phyloP scores from a whole-genome alignment of 2,888 invertebrate genomes.

The Platynereis dumerilii region DNA sequence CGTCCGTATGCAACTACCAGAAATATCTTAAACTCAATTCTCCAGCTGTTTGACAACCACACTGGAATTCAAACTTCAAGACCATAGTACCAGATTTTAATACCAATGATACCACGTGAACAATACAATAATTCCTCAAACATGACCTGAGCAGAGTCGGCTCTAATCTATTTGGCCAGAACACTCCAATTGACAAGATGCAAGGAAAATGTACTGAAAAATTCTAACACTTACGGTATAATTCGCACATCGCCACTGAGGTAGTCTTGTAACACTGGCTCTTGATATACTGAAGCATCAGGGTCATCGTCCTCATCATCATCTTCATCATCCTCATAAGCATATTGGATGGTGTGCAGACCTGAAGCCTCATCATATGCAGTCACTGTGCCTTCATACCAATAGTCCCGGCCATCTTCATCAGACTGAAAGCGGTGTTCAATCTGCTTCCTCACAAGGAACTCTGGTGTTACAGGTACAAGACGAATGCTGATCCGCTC shows the following conservation, averaged over 20 bases:
- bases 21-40: no score
- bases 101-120: no score
- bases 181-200: no score
- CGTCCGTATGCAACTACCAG: no score
- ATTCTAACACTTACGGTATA: no score
- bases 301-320: constrained; percentile 12
- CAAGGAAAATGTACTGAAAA: no score
- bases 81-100: no score
- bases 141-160: no score
- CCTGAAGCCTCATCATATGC: not conserved
- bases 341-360: not conserved
- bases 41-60: no score
- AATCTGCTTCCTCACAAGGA: not conserved
- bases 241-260: not conserved
- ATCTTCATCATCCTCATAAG: not conserved
- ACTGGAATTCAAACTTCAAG: no score
- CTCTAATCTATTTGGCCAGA: no score
- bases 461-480: not conserved
- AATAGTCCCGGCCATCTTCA: not conserved
- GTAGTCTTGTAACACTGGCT: constrained; percentile 1
- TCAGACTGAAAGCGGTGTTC: constrained; percentile 1
- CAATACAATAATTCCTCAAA: no score
- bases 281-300: not conserved
- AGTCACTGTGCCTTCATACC: constrained; percentile 7
- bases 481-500: not conserved